A percentile compares a stretch with the other conserved stretches of the same genome.
phyloP scores from a whole-genome alignment of 2,113 vertebrate genomes.

The Chascanopsetta lugubris region DNA sequence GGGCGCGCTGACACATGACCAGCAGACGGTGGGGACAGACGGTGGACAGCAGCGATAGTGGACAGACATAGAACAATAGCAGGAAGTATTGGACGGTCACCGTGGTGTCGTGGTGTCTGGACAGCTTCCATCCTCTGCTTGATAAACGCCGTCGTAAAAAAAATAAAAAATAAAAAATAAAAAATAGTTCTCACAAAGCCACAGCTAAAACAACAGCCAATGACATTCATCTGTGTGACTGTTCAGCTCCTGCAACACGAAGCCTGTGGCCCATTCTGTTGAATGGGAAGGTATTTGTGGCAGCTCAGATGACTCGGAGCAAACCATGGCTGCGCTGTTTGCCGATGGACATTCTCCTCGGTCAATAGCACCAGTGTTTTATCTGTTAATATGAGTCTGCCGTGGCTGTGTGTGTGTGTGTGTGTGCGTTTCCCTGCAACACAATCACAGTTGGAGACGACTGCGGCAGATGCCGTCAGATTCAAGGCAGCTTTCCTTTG shows the following conservation, averaged over 20 bases:
- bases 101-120: slow-evolving; percentile 64
- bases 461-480: slow-evolving; percentile 11
- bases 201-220: slow-evolving; percentile 1
- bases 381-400: slow-evolving; percentile 26
- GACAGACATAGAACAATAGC: slow-evolving; percentile 75
- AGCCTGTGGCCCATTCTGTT: slow-evolving; percentile 18
- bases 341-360: slow-evolving; percentile 53
- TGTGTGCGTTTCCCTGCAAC: slow-evolving; percentile 21
- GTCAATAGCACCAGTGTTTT: slow-evolving; percentile 53
- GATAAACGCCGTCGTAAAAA: slow-evolving; percentile 63
- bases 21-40: slow-evolving; percentile 25
- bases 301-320: slow-evolving; percentile 51
- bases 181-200: slow-evolving; percentile 49
- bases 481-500: slow-evolving; percentile 39
- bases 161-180: not conserved
- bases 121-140: slow-evolving; percentile 61
- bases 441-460: slow-evolving; percentile 3
- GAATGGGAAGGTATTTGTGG: slow-evolving; percentile 48
- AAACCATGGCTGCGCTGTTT: slow-evolving; percentile 41
- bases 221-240: slow-evolving; percentile 15
- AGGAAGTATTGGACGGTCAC: slow-evolving; percentile 65
- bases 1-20: slow-evolving; percentile 5
- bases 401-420: slow-evolving; percentile 23
- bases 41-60: slow-evolving; percentile 46
- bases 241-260: slow-evolving; percentile 18